Base-by-base conservation (phyloP, 2,113 vertebrate species). In the Baryphthengus martii region DNA sequence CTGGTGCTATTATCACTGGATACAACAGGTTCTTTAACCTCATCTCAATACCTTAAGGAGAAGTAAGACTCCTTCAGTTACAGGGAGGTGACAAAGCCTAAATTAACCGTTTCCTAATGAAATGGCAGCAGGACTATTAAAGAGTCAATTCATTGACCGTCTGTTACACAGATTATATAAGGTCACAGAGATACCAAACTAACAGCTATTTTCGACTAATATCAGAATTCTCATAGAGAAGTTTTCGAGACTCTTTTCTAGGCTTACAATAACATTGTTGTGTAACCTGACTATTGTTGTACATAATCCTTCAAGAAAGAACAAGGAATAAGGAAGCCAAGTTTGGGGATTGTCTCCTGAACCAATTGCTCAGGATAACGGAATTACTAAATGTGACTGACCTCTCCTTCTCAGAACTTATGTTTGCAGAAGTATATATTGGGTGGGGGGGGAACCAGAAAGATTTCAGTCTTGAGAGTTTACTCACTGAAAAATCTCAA, bases 21-120 rank as follows among this genome's bases (percentile, higher is more conserved):
- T 99, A 99, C 55, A 98, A 59, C 97, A 98, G 95, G 93, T 99
- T 99, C 97, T 99, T 99, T 86, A 99, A 98, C 86, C 99, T 99
- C 97, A 99, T 98, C 95, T 99, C 99, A 7, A 99, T 98, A 88
- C 99, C 99, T 99, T 23, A 42, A 94, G 62, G 61, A 84, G 88
- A 97, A 93, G 10, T 10, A 96, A 83, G 73, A 85, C 3, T 70
- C 73, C 31, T 62, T 85, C 61, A 85, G 70, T 88, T 68, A 88
- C 37, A 37, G 13, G 13, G 7, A 88, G 31, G 40, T 82, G 84
- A 72, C 42, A 85, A 45, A 45, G 15, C 56, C 56, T 47, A 37
- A 58, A 24, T 49, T 87, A 71, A n/a, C 33, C 39, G 9, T 40
- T 85, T 90, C 31, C 37, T 53, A 35, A 0, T 62, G 21, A 82